phyloP scores from a whole-genome alignment of 2,113 vertebrate genomes.

The Cervus canadensis region DNA sequence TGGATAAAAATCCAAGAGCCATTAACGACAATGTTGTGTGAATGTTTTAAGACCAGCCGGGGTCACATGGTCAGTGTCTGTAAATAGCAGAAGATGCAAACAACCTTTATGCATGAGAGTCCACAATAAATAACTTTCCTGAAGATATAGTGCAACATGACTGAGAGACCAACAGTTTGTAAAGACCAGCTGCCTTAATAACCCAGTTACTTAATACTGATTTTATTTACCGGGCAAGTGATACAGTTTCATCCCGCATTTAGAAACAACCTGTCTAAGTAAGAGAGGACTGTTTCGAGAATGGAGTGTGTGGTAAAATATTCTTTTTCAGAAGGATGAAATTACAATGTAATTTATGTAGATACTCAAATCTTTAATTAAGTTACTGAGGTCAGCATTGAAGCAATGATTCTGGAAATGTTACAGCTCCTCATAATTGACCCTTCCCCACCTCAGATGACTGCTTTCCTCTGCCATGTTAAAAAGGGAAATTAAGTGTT shows the following conservation, averaged over 20 bases:
- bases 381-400: not conserved
- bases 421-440: not conserved
- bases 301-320: not conserved
- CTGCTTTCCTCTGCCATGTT: not conserved
- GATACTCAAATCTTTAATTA: not conserved
- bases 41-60: not conserved
- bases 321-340: not conserved
- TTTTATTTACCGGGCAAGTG: slow-evolving; percentile 17
- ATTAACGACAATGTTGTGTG: not conserved
- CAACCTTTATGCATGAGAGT: not conserved
- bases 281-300: not conserved
- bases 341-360: not conserved
- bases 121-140: not conserved
- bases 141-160: not conserved
- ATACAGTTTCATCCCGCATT: not conserved
- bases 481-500: not conserved
- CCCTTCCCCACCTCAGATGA: not conserved
- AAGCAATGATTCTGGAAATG: not conserved
- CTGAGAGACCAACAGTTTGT: not conserved
- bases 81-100: not conserved
- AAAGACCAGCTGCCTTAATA: not conserved
- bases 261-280: not conserved
- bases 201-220: not conserved
- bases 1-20: not conserved
- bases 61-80: not conserved